Percentiles rank a stretch among this genome's conserved stretches.
Conservation (phyloP, 92 coral and sea anemone species). For the Palythoa grandis region DNA sequence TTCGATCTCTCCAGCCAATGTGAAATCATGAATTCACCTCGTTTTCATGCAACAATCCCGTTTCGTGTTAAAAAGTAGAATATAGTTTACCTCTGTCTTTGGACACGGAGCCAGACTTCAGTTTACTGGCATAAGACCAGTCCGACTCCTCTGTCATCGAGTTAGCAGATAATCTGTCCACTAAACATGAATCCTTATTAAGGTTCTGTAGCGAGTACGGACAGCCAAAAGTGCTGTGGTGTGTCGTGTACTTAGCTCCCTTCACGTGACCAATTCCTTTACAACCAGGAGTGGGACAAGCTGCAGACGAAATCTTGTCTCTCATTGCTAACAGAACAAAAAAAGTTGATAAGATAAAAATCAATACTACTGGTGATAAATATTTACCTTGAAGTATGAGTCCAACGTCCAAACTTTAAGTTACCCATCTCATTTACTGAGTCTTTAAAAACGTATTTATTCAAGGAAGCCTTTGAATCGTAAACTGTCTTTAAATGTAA, state of each 20-base stretch:
- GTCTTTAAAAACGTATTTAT: too few relatives aligned
- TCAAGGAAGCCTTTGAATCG: too few relatives aligned
- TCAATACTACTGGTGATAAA: too few relatives aligned
- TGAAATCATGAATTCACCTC: too few relatives aligned
- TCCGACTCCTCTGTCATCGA: constrained; percentile 95
- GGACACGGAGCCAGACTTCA: constrained; percentile 55
- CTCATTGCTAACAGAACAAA: constrained; percentile 68
- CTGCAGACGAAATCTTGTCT: constrained; percentile 94
- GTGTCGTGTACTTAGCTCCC: constrained; percentile 98
- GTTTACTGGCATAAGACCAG: constrained; percentile 93
- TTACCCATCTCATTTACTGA: too few relatives aligned
- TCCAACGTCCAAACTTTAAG: too few relatives aligned
- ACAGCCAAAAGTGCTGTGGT: constrained; percentile 98
- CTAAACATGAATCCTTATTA: constrained; percentile 97
- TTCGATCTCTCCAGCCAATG: too few relatives aligned
- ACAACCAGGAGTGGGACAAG: constrained; percentile 99
- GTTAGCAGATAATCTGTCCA: constrained; percentile 95
- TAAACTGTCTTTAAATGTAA: too few relatives aligned
- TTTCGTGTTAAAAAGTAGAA: too few relatives aligned
- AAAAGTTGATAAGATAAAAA: not conserved
- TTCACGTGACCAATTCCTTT: constrained; percentile 99
- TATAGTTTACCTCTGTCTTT: constrained; percentile 50
- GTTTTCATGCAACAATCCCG: too few relatives aligned
- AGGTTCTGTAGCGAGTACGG: constrained; percentile 97
- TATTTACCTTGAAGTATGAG: too few relatives aligned